Evolutionary conservation across 2,888 invertebrate species (phyloP), one percentile per base, ranked within the genome.

Genomic region (Nesidiocoris tenuis): DNA sequence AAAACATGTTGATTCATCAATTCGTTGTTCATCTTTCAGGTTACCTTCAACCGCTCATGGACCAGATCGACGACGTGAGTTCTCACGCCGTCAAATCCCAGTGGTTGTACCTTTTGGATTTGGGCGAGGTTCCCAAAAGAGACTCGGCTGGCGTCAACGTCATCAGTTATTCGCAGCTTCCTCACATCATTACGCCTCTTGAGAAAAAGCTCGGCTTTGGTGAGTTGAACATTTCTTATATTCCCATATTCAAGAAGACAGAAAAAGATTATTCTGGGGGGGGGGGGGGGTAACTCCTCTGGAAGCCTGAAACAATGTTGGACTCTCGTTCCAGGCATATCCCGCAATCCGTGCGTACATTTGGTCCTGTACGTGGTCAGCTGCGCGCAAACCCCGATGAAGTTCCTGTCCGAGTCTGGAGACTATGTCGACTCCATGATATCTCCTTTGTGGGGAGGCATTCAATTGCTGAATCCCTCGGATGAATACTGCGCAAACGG

Each of bases 401-500:
- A 88, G 81, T 91, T 96, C 78, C 89, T 91, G 80, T 88, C 79
- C 82, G 1, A 83, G 80, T 72, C 85, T 83, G 81, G 82, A 83
- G 82, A 82, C 39, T 81, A 80, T 12, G 84, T 84, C 0, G 81
- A 82, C 23, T 91, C 92, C 1, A 93, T 94, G 83, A 87, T 92
- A 81, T 93, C 93, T 0, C 91, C 93, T 0, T 88, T 93, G 77
- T 97, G 97, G 97, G 97, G 97, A 59, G 95, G 94, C 0, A 90
- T 97, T 77, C 87, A 91, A 67, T 68, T 78, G 39, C 86, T 89
- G 76, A 93, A 90, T 83, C 90, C 93, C 5, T 85, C 88, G 0
- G 80, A 84, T 66, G 81, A 82, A 0, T 83, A 84, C 61, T 81
- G 83, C 59, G 82, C 83, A 12, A 81, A 82, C 18, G 79, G 82